Evolutionary conservation across 2,797 vertebrate genomes (phyloP), one percentile per base, ranked within the genome.

Genomic region (Pipistrellus nathusii): DNA sequence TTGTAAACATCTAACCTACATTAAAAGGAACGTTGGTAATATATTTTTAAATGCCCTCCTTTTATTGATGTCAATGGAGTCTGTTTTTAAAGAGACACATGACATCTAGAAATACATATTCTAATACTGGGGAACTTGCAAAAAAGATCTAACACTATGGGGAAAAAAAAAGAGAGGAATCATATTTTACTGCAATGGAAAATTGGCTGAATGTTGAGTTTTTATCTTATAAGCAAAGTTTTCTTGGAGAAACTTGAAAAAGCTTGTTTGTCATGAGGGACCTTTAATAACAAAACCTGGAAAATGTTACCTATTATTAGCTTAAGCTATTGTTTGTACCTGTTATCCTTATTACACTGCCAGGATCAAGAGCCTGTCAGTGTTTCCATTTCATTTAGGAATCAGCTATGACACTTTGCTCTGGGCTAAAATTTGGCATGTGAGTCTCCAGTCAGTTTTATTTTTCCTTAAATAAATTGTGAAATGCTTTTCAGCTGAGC

Each of bases 401-500:
- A 23, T 95, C 51, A 69, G 88, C 41, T 38, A 89, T 0, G 15
- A 23, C 88, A 96, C 51, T 96, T 96, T 89, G 64, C 78, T 97
- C 81, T 94, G 91, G 77, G 91, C 77, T 96, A 97, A 97, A 97
- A 96, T 89, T 81, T 96, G 73, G 69, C 51, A 75, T 7, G 0
- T 27, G 30, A 94, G 88, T 94, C 92, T 93, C 94, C 77, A 86
- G 62, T 51, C 4, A 92, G n/a, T 93, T 96, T 95, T 95, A 59
- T 96, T 97, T 97, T 97, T 93, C 71, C 76, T 95, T 77, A 89
- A 81, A 84, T 96, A 94, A 91, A 97, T 96, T 96, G 94, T 71
- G 25, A 96, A 97, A 96, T 94, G 57, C 41, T 64, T n/a, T 94
- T 97, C 44, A 11, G 81, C 59, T 96, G 91, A 95, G 90, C 71